phyloP scores from a whole-genome alignment of 2,113 vertebrate genomes.

The Ancistrus triradiatus region DNA sequence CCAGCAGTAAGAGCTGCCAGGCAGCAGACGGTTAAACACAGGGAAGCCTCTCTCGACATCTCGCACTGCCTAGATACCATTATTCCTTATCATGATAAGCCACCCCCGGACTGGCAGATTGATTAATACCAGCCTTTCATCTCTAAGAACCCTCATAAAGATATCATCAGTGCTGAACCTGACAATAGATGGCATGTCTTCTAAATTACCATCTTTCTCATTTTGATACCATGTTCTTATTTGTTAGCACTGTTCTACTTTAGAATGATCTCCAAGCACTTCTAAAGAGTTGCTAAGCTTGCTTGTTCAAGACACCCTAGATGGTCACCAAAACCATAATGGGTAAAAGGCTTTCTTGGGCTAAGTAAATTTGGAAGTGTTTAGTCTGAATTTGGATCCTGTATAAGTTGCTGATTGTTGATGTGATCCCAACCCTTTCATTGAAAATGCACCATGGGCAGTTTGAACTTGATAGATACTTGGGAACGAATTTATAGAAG shows the following conservation, averaged over 20 bases:
- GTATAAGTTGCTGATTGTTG: no score
- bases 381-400: no score
- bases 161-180: slow-evolving; percentile 58
- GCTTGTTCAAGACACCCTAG: no score
- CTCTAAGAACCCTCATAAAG: slow-evolving; percentile 56
- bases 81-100: slow-evolving; percentile 54
- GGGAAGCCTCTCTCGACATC: slow-evolving; percentile 25
- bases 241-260: slow-evolving; percentile 15
- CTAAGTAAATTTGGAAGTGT: no score
- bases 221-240: slow-evolving; percentile 39
- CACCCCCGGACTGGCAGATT: slow-evolving; percentile 58
- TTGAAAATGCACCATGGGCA: no score
- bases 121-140: slow-evolving; percentile 66
- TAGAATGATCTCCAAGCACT: no score
- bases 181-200: slow-evolving; percentile 45
- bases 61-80: slow-evolving; percentile 52
- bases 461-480: no score
- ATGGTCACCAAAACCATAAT: no score
- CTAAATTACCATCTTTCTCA: slow-evolving; percentile 54
- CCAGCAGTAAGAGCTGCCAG: slow-evolving; percentile 31
- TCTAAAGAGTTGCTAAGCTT: no score
- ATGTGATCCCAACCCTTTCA: no score
- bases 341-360: no score
- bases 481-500: no score
- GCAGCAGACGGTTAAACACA: slow-evolving; percentile 57